Base-by-base conservation (phyloP, 2,797 vertebrate species). In the Acanthurus lineatus region DNA sequence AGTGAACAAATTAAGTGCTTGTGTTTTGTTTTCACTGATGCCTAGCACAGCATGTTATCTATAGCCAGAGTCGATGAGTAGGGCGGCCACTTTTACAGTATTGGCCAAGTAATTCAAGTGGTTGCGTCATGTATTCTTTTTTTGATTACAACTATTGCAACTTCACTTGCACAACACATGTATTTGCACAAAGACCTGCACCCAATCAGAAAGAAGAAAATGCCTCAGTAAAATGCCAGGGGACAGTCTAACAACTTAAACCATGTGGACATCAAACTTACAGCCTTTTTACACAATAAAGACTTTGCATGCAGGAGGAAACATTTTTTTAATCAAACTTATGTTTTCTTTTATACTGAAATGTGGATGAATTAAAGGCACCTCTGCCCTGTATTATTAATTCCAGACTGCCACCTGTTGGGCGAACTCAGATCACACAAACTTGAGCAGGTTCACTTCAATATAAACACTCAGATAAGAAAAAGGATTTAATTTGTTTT, bases 401-500 rank as follows among this genome's bases (percentile, higher is more conserved):
- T 86, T 92, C 81, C 88, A 94, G 88, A 93, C 92, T 94, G 94
- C 94, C 94, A 95, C 94, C 95, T 95, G 93, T 95, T 95, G 94
- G 94, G 93, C 89, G 91, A 91, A 91, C 25, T 61, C 22, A 73
- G 73, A 79, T 68, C 49, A 54, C 40, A 48, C 60, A 76, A 52
- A 79, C 48, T 45, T 57, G 40, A 48, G 2, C 25, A 51, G 12
- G 69, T 48, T 42, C 47, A 51, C 12, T 16, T 65, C 48, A 38
- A 20, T 17, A 15, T 20, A 66, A 59, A 67, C 44, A 38, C 15
- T 0, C 32, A 15, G 12, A 49, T 42, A 40, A 20, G 4, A 3
- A 44, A 75, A 62, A 1, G 3, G 47, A 63, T 25, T 25, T 25
- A 25, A 25, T 25, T 25, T 25, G 3, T 2, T 25, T 25, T 25